Evolutionary conservation across 2,113 vertebrate species (phyloP).

Genomic region (Callocephalon fimbriatum): DNA sequence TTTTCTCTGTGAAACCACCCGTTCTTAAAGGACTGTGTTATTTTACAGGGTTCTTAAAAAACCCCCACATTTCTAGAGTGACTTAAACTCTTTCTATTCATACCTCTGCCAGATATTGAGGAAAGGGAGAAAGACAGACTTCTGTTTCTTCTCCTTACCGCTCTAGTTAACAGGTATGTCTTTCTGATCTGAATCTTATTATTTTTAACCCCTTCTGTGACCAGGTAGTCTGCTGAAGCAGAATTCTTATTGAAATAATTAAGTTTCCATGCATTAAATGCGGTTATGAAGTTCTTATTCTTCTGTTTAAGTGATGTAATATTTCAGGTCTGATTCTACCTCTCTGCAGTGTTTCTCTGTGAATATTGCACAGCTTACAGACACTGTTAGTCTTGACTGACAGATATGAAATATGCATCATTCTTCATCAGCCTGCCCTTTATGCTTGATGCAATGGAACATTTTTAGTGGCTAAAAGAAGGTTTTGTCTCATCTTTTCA

Average conservation of each 20-base stretch:
- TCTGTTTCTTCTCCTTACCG: neutral
- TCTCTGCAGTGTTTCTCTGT: neutral
- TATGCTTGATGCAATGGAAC: neutral
- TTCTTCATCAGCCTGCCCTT: neutral
- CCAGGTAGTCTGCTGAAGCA: neutral
- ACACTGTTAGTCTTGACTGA: neutral
- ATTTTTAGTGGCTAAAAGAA: neutral
- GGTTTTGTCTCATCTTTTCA: neutral
- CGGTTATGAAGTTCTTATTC: neutral
- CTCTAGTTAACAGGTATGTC: neutral
- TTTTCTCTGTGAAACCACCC: neutral
- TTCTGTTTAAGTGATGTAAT: fast-evolving
- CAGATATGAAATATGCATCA: neutral
- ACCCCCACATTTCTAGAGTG: neutral
- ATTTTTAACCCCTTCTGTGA: neutral
- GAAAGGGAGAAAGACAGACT: neutral
- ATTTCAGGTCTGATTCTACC: neutral
- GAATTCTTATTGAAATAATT: neutral
- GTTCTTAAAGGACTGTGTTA: neutral
- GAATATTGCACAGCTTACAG: neutral
- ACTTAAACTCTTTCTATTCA: neutral
- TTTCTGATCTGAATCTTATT: neutral
- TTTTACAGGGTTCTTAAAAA: neutral
- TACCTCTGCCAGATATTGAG: neutral
- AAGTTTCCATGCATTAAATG: neutral